phyloP scores from a whole-genome alignment of 2,888 invertebrate genomes.

The Eudemis profundana region DNA sequence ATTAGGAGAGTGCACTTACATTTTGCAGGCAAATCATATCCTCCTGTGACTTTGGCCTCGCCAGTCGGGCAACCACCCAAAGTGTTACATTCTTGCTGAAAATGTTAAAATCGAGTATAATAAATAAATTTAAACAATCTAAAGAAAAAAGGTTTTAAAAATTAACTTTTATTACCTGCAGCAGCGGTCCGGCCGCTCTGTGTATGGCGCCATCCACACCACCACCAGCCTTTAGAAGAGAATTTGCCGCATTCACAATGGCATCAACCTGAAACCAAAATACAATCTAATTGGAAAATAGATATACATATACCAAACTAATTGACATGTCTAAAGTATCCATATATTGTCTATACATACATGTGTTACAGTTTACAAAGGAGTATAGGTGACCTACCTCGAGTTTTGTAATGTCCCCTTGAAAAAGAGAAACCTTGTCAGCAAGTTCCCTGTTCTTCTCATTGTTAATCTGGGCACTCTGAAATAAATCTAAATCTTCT shows the following conservation, averaged over 20 bases:
- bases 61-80: conserved; percentile 92
- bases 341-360: too few species aligned
- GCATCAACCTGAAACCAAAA: conserved; percentile 87
- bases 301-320: too few species aligned
- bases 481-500: conserved; percentile 69
- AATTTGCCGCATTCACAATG: conserved; percentile 96
- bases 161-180: conserved; percentile 69
- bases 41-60: conserved; percentile 92
- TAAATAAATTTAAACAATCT: too few species aligned
- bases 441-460: conserved; percentile 75
- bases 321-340: neutral
- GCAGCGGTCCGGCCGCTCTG: conserved; percentile 88
- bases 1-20: conserved; percentile 88
- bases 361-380: too few species aligned
- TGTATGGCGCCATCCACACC: conserved; percentile 97
- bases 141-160: neutral
- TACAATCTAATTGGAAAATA: neutral
- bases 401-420: conserved; percentile 93
- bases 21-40: conserved; percentile 93
- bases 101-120: conserved; percentile 36
- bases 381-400: conserved; percentile 81
- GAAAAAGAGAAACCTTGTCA: conserved; percentile 88
- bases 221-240: conserved; percentile 90
- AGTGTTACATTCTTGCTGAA: conserved; percentile 88
- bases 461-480: conserved; percentile 64